A percentile compares a stretch with the other conserved stretches of the same genome.
Evolutionary conservation across 2,888 invertebrate genomes (phyloP).

Genomic region (Nomada lathburiana): DNA sequence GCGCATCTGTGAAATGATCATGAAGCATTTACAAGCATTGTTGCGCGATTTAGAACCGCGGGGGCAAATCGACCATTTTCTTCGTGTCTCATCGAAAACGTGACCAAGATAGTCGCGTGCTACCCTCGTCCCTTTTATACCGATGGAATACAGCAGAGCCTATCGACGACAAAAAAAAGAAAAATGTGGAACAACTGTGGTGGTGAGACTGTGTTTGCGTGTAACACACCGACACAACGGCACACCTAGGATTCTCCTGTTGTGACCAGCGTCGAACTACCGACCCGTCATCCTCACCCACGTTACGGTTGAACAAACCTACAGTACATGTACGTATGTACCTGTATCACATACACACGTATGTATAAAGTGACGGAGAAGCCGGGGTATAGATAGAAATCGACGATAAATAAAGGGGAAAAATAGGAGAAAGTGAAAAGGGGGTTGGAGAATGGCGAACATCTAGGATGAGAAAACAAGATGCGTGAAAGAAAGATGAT

Average conservation of each 20-base stretch:
- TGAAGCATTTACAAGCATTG: constrained; percentile 6
- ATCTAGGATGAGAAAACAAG: not conserved
- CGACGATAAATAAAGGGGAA: constrained; percentile 25
- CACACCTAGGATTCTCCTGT: constrained; percentile 68
- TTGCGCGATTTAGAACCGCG: not conserved
- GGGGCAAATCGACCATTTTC: constrained; percentile 13
- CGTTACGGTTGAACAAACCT: constrained; percentile 72
- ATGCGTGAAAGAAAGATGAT: not conserved
- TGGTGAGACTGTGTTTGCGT: constrained; percentile 33
- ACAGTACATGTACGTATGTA: no score
- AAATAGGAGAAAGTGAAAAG: constrained; percentile 12
- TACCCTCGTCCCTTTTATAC: constrained; percentile 37
- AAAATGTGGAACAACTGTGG: constrained; percentile 35
- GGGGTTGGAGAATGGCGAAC: not conserved
- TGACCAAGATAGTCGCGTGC: constrained; percentile 37
- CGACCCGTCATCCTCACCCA: constrained; percentile 66
- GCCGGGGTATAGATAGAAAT: constrained; percentile 27
- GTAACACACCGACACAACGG: constrained; percentile 61
- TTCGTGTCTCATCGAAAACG: not conserved
- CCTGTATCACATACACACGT: constrained; percentile 2
- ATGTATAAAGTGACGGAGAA: constrained; percentile 22
- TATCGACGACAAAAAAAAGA: constrained; percentile 7
- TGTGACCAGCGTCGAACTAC: constrained; percentile 62
- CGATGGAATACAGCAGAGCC: constrained; percentile 27
- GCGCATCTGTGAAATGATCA: constrained; percentile 8